These are phyloP conservation scores for Bombycilla garrulus DNA, from an alignment of 2,113 vertebrate species.

Conservation along the genomic window DNA sequence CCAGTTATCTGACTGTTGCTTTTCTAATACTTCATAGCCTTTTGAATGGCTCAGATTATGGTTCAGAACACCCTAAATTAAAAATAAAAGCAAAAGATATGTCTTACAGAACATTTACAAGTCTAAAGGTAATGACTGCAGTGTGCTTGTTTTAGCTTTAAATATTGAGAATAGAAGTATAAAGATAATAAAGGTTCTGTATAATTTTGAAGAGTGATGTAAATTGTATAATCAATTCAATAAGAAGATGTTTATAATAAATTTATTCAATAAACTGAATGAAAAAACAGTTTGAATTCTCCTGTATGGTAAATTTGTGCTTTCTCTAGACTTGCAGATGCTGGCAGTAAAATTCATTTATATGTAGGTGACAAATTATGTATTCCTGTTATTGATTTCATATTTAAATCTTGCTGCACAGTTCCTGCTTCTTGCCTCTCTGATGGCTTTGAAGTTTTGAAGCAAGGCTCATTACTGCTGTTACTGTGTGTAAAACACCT, in stretches of 20 bases:
- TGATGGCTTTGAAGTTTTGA: neutral
- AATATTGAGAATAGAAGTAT: neutral
- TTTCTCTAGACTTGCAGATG: neutral
- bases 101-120: neutral
- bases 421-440: neutral
- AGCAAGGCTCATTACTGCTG: neutral
- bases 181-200: neutral
- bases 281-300: neutral
- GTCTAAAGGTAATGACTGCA: neutral
- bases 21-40: neutral
- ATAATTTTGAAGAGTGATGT: neutral
- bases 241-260: neutral
- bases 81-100: neutral
- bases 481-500: neutral
- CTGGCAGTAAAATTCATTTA: neutral
- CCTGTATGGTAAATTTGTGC: neutral
- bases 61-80: neutral
- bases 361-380: neutral
- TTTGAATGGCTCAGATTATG: neutral
- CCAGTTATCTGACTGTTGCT: neutral
- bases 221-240: conserved; percentile 13
- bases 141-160: conserved; percentile 22
- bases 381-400: neutral
- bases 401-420: neutral
- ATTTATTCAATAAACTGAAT: conserved; percentile 12